Conservation (phyloP, 2,797 vertebrate genomes). For the Scarus forsteni region DNA sequence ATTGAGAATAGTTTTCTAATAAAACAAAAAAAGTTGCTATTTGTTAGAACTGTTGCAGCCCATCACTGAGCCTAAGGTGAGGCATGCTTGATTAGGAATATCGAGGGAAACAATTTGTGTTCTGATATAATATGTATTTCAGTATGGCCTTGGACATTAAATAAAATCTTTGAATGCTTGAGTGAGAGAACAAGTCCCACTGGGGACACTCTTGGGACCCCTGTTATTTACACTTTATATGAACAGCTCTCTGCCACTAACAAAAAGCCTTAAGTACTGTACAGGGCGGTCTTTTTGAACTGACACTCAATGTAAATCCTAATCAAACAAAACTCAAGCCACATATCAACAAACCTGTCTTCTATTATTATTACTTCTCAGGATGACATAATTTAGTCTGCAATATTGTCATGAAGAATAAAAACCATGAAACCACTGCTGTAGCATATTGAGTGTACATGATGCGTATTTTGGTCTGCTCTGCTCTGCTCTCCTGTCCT, state of each 20-base stretch:
- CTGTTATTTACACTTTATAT: too few species aligned
- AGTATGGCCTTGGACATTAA: slow-evolving; percentile 2
- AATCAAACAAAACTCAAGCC: too few species aligned
- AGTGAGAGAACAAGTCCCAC: not conserved
- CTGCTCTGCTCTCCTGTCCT: not conserved
- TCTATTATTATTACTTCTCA: too few species aligned
- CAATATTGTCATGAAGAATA: slow-evolving; percentile 5
- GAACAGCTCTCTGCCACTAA: too few species aligned
- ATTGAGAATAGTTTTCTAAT: too few species aligned
- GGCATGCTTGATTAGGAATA: not conserved
- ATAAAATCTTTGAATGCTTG: not conserved
- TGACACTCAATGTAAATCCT: not conserved
- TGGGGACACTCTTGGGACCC: too few species aligned
- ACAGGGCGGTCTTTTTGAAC: not conserved
- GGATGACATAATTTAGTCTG: too few species aligned
- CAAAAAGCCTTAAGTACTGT: too few species aligned
- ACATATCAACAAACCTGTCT: too few species aligned
- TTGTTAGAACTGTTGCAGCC: too few species aligned
- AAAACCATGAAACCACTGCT: slow-evolving; percentile 16
- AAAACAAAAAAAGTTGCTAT: too few species aligned
- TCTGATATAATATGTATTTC: not conserved
- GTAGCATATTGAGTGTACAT: slow-evolving; percentile 20
- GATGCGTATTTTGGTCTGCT: slow-evolving; percentile 11
- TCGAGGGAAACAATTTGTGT: not conserved
- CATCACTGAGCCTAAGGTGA: too few species aligned